Conservation (phyloP, 2,888 invertebrate genomes). For the Anoncus sp. region DNA sequence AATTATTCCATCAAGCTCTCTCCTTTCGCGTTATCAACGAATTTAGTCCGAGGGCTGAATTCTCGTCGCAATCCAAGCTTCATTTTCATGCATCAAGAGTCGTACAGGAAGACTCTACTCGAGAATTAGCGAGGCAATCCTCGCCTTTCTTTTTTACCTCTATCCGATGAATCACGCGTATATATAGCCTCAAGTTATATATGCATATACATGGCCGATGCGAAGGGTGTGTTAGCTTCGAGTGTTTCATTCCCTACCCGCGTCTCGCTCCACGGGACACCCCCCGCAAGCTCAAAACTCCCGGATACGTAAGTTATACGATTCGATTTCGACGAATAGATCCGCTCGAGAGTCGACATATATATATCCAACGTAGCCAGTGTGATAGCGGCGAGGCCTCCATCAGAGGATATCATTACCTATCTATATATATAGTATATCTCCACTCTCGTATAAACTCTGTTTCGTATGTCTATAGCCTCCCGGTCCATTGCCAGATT, state of each 20-base stretch:
- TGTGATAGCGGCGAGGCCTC: constrained; percentile 24
- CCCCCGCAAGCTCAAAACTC: constrained; percentile 43
- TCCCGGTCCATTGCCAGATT: constrained; percentile 24
- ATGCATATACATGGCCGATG: constrained; percentile 9
- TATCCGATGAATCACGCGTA: constrained; percentile 75
- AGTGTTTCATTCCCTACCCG: constrained; percentile 6
- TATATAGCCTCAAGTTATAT: constrained; percentile 28
- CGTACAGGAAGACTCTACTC: background rate
- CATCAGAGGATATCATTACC: constrained; percentile 42
- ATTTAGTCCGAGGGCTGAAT: background rate
- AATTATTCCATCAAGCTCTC: constrained; percentile 55
- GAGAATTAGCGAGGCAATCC: constrained; percentile 73
- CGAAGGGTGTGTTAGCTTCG: constrained; percentile 29
- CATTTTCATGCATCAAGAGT: background rate
- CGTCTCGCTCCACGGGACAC: constrained; percentile 11
- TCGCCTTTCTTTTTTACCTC: constrained; percentile 59
- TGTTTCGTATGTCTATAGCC: constrained; percentile 16
- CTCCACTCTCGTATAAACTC: constrained; percentile 20
- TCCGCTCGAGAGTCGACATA: constrained; percentile 53
- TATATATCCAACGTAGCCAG: background rate
- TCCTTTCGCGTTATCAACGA: background rate
- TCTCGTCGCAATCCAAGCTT: background rate
- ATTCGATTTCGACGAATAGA: constrained; percentile 78
- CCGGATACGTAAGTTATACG: constrained; percentile 76
- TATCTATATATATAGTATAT: too few species aligned